Conservation (phyloP, 1,140 invertebrate genomes). For the Epicauta chinensis region DNA sequence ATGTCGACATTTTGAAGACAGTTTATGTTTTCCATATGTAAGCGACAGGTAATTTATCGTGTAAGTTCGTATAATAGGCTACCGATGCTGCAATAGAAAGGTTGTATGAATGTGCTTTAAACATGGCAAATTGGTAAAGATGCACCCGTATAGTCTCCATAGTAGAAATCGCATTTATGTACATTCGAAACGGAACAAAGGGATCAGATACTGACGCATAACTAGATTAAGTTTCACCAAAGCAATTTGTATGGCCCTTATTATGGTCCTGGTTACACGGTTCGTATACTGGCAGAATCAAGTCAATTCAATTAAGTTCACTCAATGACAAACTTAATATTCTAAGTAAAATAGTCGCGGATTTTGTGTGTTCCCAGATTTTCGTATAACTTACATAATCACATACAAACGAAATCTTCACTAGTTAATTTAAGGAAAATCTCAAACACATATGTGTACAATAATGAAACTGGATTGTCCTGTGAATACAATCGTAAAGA, state of each 20-base stretch:
- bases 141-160: slow-evolving; percentile 3
- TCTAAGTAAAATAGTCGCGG: slow-evolving; percentile 38
- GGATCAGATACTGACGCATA: slow-evolving; percentile 33
- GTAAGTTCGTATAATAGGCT: too few species aligned
- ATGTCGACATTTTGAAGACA: too few species aligned
- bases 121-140: neutral
- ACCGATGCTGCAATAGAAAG: too few species aligned
- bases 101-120: too few species aligned
- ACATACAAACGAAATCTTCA: neutral
- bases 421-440: too few species aligned
- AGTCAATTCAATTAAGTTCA: slow-evolving; percentile 39
- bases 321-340: slow-evolving; percentile 39
- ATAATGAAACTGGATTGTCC: too few species aligned
- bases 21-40: too few species aligned
- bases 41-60: too few species aligned
- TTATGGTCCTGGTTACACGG: slow-evolving; percentile 36
- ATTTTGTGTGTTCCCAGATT: slow-evolving; percentile 23
- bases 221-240: slow-evolving; percentile 39
- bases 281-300: slow-evolving; percentile 35
- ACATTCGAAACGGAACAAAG: slow-evolving; percentile 34
- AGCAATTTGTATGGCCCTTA: slow-evolving; percentile 40
- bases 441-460: too few species aligned
- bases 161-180: slow-evolving; percentile 20
- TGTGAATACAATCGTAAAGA: too few species aligned
- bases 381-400: slow-evolving; percentile 15